A percentile compares a stretch with the other conserved stretches of the same genome.
Conservation (phyloP, 2,113 vertebrate genomes). For the human (Homo sapiens) region GRCh38 chr2:46434501-46435000, state of each 20-base stretch:
- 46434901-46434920: not conserved
- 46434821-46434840: not conserved
- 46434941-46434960: not conserved
- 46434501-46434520: not conserved
- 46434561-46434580: not conserved
- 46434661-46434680: not conserved
- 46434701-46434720: not conserved
- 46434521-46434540: not conserved
- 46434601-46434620: not conserved
- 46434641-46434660: not conserved
- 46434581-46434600: not conserved
- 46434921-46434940: not conserved
- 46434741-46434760: not conserved
- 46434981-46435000: not conserved
- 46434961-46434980: not conserved
- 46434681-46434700: not conserved
- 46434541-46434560: not conserved
- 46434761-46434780: not conserved
- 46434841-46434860: accelerated
- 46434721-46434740: not conserved
- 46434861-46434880: not conserved
- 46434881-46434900: not conserved
- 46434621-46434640: not conserved
- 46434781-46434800: not conserved
- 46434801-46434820: not conserved